Evolutionary conservation across 2,113 vertebrate genomes (phyloP).

Genomic region (Paradisaea rubra): DNA sequence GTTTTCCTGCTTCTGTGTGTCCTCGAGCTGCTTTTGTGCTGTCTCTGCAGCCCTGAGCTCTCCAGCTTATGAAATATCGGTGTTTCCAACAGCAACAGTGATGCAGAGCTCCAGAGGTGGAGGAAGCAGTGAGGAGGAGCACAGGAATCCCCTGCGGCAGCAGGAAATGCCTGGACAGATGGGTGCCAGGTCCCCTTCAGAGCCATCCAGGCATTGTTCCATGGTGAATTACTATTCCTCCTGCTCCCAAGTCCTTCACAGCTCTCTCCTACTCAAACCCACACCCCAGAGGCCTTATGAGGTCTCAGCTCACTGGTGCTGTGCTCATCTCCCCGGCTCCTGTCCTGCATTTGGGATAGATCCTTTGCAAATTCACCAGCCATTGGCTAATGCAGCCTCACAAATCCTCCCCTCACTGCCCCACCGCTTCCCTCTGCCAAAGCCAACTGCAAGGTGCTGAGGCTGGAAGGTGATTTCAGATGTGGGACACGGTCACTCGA

Average conservation of each 20-base stretch:
- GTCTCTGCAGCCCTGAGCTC: background rate
- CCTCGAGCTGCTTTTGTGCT: background rate
- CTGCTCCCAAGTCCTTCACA: background rate
- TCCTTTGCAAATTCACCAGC: background rate
- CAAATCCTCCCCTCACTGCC: background rate
- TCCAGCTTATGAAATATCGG: background rate
- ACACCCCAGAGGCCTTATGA: background rate
- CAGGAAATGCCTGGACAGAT: background rate
- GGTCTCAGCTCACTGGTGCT: background rate
- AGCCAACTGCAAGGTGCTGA: accelerated
- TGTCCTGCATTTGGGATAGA: background rate
- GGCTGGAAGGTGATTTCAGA: background rate
- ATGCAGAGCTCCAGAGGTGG: background rate
- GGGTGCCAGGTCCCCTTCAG: background rate
- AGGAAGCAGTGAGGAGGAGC: background rate
- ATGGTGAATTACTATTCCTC: background rate
- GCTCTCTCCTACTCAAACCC: background rate
- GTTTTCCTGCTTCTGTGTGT: background rate
- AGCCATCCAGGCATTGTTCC: background rate
- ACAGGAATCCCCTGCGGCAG: background rate
- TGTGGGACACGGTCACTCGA: accelerated
- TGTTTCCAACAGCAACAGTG: conserved; percentile 50
- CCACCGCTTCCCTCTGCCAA: background rate
- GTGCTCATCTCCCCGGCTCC: background rate
- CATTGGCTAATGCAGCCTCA: accelerated